Conservation (phyloP, 2,888 invertebrate genomes). For the Andricus quercusramuli region DNA sequence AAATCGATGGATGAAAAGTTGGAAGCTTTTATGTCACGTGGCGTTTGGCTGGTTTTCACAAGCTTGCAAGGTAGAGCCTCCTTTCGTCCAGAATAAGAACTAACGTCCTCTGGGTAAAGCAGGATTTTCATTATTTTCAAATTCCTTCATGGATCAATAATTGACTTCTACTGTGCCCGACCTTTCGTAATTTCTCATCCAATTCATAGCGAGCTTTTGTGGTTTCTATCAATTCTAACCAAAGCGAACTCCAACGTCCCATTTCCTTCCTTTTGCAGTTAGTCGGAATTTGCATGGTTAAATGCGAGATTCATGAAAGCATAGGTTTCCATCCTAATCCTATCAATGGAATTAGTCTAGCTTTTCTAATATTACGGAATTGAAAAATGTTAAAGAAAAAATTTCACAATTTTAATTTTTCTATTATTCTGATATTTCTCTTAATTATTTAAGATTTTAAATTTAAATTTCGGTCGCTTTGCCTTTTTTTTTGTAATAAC, state of each 20-base stretch:
- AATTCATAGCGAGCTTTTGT: conserved; percentile 21
- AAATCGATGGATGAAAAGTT: not conserved
- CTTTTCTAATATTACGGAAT: not conserved
- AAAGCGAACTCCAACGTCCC: conserved; percentile 13
- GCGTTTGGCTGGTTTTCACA: conserved; percentile 20
- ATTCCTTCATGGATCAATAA: conserved; percentile 53
- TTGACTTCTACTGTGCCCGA: conserved; percentile 38
- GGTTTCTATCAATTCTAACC: conserved; percentile 7
- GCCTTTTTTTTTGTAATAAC: too few relatives aligned
- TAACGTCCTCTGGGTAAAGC: conserved; percentile 19
- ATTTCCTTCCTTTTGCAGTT: not conserved
- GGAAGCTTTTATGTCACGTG: conserved; percentile 45
- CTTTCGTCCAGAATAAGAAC: conserved; percentile 51
- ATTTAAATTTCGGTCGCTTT: too few relatives aligned
- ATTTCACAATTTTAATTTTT: too few relatives aligned
- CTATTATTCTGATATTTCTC: not conserved
- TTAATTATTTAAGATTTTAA: too few relatives aligned
- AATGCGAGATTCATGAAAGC: not conserved
- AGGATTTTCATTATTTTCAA: conserved; percentile 33
- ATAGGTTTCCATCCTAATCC: not conserved
- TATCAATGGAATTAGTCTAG: not conserved
- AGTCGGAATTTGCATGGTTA: not conserved
- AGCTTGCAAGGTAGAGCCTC: conserved; percentile 63
- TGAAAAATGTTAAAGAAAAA: not conserved
- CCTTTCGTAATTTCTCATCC: not conserved